These are phyloP conservation scores for Chloroclystis v-ata DNA, from an alignment of 2,888 invertebrate species.

Conservation along the genomic window DNA sequence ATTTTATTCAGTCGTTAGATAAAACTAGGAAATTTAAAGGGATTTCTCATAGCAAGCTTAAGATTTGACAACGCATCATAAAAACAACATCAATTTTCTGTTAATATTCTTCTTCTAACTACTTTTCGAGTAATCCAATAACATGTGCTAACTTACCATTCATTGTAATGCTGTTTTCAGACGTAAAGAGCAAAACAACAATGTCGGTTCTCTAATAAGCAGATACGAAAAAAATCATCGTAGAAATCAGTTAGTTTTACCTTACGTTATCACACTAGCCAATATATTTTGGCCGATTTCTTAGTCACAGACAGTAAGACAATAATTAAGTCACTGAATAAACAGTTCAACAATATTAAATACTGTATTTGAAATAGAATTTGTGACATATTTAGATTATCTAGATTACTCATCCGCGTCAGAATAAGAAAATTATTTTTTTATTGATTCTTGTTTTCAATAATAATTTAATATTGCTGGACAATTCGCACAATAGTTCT, in stretches of 20 bases:
- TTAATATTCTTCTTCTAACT: constrained; percentile 12
- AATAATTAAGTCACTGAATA: background rate
- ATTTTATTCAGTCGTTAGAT: no score
- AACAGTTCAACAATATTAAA: no score
- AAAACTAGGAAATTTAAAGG: no score
- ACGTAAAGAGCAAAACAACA: constrained; percentile 31
- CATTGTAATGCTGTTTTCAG: constrained; percentile 41
- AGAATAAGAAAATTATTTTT: no score
- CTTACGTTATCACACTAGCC: constrained; percentile 5
- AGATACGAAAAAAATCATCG: constrained; percentile 35
- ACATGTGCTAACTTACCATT: constrained; percentile 43
- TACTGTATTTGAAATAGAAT: no score
- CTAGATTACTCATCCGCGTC: no score
- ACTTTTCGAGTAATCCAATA: constrained; percentile 27
- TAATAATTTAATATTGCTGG: no score
- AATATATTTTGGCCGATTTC: background rate
- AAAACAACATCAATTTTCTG: constrained; percentile 8
- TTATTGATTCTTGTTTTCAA: no score
- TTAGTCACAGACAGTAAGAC: background rate
- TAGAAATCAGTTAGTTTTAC: constrained; percentile 36
- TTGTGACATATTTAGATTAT: no score
- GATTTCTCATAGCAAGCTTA: no score
- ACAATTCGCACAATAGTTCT: no score
- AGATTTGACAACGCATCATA: background rate
- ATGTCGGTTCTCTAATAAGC: constrained; percentile 39